These are phyloP conservation scores for Anthopleura xanthogrammica DNA, from an alignment of 92 coral and sea anemone species.

Conservation along the genomic window DNA sequence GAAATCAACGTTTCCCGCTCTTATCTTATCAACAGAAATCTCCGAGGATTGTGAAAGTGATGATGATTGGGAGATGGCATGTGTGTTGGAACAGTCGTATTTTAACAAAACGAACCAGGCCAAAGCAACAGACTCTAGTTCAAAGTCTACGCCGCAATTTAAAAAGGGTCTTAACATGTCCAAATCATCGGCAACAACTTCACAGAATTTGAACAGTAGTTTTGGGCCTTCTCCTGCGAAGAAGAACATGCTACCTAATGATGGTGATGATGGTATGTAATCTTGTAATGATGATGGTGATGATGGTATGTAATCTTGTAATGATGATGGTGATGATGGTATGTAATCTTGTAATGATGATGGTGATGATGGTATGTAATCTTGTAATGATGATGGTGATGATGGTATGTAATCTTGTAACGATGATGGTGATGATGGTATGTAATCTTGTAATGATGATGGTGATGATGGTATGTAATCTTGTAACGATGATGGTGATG, in stretches of 20 bases:
- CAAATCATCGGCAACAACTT: constrained; percentile 22
- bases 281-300: background rate
- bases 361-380: constrained; percentile 29
- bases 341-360: constrained; percentile 2
- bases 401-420: background rate
- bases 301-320: constrained; percentile 23
- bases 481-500: background rate
- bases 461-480: background rate
- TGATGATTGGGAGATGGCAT: constrained; percentile 60
- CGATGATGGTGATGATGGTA: background rate
- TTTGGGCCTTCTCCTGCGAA: constrained; percentile 25
- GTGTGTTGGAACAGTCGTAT: constrained; percentile 34
- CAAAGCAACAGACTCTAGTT: background rate
- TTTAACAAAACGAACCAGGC: constrained; percentile 11
- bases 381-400: background rate
- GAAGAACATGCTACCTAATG: constrained; percentile 48
- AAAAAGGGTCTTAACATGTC: constrained; percentile 25
- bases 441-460: background rate
- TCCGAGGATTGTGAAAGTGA: constrained; percentile 44
- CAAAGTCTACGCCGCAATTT: constrained; percentile 7
- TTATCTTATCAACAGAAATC: constrained; percentile 3
- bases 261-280: constrained; percentile 55
- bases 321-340: constrained; percentile 14
- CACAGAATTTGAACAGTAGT: constrained; percentile 10
- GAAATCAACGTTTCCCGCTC: background rate